Percentiles rank a stretch among this genome's conserved stretches.
Evolutionary conservation across 2,888 invertebrate genomes (phyloP).

Genomic region (Nephrotoma guestfalica): DNA sequence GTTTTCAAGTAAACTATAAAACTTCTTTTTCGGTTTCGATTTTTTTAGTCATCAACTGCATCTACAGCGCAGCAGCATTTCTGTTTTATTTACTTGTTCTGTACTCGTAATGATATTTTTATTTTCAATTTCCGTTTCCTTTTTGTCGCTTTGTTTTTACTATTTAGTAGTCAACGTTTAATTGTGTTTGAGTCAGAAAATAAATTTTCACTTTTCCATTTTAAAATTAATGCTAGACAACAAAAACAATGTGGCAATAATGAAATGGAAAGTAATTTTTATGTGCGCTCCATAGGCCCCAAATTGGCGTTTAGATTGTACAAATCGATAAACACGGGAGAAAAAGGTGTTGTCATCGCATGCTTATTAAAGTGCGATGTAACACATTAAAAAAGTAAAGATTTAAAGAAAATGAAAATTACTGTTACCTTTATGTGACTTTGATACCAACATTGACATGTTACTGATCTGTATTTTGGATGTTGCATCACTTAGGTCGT

Average conservation of each 20-base stretch:
- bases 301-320: neutral
- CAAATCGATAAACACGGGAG: too few relatives aligned
- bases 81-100: neutral
- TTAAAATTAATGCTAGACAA: neutral
- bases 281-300: neutral
- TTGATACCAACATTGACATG: too few relatives aligned
- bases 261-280: neutral
- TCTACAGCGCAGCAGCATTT: neutral
- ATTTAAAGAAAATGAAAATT: too few relatives aligned
- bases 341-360: too few relatives aligned
- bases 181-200: neutral
- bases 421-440: too few relatives aligned
- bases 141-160: neutral
- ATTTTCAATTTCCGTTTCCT: neutral
- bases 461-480: too few relatives aligned
- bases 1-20: neutral
- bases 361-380: too few relatives aligned
- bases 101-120: neutral
- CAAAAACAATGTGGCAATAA: neutral
- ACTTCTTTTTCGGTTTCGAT: neutral
- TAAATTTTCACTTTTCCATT: neutral
- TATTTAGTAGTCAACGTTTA: neutral
- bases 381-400: too few relatives aligned
- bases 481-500: too few relatives aligned
- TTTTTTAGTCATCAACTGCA: neutral